A percentile compares a stretch with the other conserved stretches of the same genome.
Evolutionary conservation across 53 echinoderm and acorn worm genomes (phyloP).

Genomic region (Pentamera pediparva): DNA sequence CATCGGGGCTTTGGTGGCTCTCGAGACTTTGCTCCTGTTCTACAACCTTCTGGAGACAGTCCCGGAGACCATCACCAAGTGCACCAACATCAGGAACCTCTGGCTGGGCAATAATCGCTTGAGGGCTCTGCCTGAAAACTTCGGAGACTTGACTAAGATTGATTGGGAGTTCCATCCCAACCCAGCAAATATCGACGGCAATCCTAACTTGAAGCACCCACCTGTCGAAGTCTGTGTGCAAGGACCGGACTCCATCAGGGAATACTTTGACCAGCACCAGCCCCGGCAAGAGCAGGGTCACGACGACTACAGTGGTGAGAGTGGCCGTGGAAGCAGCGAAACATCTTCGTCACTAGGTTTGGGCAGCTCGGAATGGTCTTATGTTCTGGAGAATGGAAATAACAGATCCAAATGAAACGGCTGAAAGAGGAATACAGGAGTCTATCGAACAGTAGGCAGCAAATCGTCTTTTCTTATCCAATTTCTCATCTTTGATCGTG

Average conservation of each 20-base stretch:
- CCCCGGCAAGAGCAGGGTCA: too few relatives aligned
- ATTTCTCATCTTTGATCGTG: too few relatives aligned
- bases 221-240: slow-evolving; percentile 72
- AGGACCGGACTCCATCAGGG: slow-evolving; percentile 58
- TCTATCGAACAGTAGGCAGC: too few relatives aligned
- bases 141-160: slow-evolving; percentile 54
- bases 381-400: too few relatives aligned
- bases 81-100: slow-evolving; percentile 49
- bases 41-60: slow-evolving; percentile 66
- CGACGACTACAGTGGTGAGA: too few relatives aligned
- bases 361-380: too few relatives aligned
- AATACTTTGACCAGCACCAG: slow-evolving; percentile 45
- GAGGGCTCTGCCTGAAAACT: slow-evolving; percentile 49
- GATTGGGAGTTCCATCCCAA: slow-evolving; percentile 74
- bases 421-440: too few relatives aligned
- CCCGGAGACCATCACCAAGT: slow-evolving; percentile 68
- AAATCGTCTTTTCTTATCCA: too few relatives aligned
- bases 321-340: too few relatives aligned
- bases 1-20: slow-evolving; percentile 52
- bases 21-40: slow-evolving; percentile 60
- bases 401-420: too few relatives aligned
- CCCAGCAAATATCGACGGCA: slow-evolving; percentile 86
- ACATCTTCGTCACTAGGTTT: too few relatives aligned
- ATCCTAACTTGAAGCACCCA: slow-evolving; percentile 55
- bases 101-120: slow-evolving; percentile 86